Percentiles rank a stretch among this genome's conserved stretches.
Conservation (phyloP, 2,888 invertebrate genomes). For the Cordilura impudica region DNA sequence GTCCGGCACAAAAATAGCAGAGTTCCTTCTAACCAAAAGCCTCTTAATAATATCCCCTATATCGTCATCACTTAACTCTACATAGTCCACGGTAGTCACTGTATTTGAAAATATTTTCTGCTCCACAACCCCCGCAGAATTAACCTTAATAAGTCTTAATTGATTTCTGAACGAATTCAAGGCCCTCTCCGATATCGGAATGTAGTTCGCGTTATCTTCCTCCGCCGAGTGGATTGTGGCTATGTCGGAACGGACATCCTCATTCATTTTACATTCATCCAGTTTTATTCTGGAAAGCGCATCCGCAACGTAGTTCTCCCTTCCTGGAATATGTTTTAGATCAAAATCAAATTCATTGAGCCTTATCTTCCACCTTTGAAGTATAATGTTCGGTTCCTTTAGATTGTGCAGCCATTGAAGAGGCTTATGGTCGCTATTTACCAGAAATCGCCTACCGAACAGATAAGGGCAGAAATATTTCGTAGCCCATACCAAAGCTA, state of each 20-base stretch:
- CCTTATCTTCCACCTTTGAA: slow-evolving; percentile 19
- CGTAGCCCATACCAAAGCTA: slow-evolving; percentile 28
- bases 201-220: slow-evolving; percentile 34
- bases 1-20: slow-evolving; percentile 24
- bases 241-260: slow-evolving; percentile 19
- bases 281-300: slow-evolving; percentile 45
- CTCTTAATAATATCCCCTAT: slow-evolving; percentile 32
- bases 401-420: slow-evolving; percentile 17
- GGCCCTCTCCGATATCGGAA: slow-evolving; percentile 26
- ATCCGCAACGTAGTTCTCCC: slow-evolving; percentile 46
- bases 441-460: slow-evolving; percentile 9
- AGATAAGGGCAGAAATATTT: slow-evolving; percentile 24
- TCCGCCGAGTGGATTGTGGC: slow-evolving; percentile 39
- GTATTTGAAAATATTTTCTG: slow-evolving; percentile 27
- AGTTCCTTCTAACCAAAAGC: slow-evolving; percentile 19
- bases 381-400: slow-evolving; percentile 9
- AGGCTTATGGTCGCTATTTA: slow-evolving; percentile 9
- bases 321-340: slow-evolving; percentile 33
- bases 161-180: slow-evolving; percentile 42
- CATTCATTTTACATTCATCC: slow-evolving; percentile 39
- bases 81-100: slow-evolving; percentile 36
- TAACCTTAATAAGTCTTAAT: slow-evolving; percentile 28
- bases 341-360: slow-evolving; percentile 30
- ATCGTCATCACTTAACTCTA: slow-evolving; percentile 24
- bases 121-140: neutral